Evolutionary conservation across 1,140 invertebrate species (phyloP).

Genomic region (Platyura marginata): DNA sequence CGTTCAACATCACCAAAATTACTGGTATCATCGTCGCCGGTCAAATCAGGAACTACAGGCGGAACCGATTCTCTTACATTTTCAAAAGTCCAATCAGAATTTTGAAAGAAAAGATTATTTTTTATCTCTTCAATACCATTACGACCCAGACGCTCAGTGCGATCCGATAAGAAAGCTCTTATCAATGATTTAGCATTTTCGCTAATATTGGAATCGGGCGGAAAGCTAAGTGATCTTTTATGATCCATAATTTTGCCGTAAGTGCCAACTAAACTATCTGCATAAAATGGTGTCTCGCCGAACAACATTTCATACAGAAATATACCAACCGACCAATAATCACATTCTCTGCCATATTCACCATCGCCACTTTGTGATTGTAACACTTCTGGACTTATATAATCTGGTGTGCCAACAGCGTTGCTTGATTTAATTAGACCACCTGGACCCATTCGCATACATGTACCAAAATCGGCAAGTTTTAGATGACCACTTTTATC

Average conservation of each 20-base stretch:
- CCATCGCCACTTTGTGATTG: constrained; percentile 95
- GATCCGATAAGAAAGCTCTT: constrained; percentile 82
- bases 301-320: constrained; percentile 98
- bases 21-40: constrained; percentile 91
- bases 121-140: constrained; percentile 95
- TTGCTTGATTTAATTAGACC: constrained; percentile 91
- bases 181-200: constrained; percentile 84
- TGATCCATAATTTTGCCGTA: constrained; percentile 99
- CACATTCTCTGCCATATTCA: constrained; percentile 88
- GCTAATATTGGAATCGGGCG: constrained; percentile 84
- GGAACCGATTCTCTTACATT: constrained; percentile 86
- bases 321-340: constrained; percentile 99
- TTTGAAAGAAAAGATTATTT: constrained; percentile 84
- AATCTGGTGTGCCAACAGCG: constrained; percentile 91
- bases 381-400: constrained; percentile 96
- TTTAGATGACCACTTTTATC: constrained; percentile 92
- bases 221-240: constrained; percentile 88
- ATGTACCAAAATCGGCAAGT: constrained; percentile 97
- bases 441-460: constrained; percentile 94
- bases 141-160: constrained; percentile 73
- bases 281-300: constrained; percentile 98
- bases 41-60: constrained; percentile 89
- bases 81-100: constrained; percentile 95
- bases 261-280: constrained; percentile 92
- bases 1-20: constrained; percentile 98